Evolutionary conservation across 2,113 vertebrate genomes (phyloP), one percentile per base, ranked within the genome.

Genomic region (Ammodytes marinus): DNA sequence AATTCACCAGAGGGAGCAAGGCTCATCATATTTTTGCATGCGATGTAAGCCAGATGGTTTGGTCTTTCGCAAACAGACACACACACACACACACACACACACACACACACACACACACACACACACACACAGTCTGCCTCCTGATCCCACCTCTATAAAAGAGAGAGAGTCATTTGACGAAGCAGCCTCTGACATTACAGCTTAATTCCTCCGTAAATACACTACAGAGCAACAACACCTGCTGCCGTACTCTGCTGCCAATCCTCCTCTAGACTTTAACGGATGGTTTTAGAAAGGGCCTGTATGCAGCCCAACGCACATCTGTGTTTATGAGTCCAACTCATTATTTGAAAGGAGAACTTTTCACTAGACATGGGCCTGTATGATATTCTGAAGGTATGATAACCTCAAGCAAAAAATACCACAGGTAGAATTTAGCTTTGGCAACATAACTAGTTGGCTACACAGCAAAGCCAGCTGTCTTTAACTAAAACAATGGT

Each of bases 191-290:
- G 87, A 91, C 91, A 91, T 92, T 89, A 89, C 47, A 69, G 58
- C 88, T 89, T 90, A 82, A 94, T 92, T 92, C 91, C 73, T 82
- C 35, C 3, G 82, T 88, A 92, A 93, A 91, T 85, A 91, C 79
- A 78, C 74, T 11, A 43, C 50, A 69, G 82, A 79, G 60, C 77
- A 77, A 66, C 69, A 88, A 39, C 81, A 90, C 84, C 91, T 92
- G 89, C 89, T 85, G 69, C 84, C 43, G n/a, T 69, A 77, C 68
- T 70, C 63, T 53, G 5, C 49, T 70, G 58, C 66, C 64, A 65
- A 50, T 78, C 45, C 71, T 80, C 52, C 42, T 35, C 45, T 81
- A 27, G 66, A 74, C 57, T 77, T 70, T 66, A 45, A 64, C 19
- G 46, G 74, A 79, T 84, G 27, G 77, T 84, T 90, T 92, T 69